A percentile compares a stretch with the other conserved stretches of the same genome.
Evolutionary conservation across 2,113 vertebrate genomes (phyloP).

Genomic region (Meriones unguiculatus): DNA sequence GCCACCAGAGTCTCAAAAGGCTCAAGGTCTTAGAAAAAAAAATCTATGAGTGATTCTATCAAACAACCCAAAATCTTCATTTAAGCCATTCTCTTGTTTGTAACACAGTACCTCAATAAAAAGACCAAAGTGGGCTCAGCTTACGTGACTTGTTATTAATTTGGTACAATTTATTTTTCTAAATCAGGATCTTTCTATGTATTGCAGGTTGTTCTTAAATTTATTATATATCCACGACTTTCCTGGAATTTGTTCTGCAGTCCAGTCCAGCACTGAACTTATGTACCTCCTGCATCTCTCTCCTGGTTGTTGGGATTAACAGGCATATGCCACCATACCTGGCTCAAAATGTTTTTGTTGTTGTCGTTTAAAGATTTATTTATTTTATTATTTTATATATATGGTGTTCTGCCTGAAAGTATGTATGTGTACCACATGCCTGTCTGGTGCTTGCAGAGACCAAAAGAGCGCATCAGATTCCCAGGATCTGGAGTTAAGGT

Average conservation of each 20-base stretch:
- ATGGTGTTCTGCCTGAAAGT: not conserved
- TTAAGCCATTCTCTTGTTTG: not conserved
- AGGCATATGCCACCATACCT: not conserved
- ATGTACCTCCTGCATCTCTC: not conserved
- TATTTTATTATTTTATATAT: not conserved
- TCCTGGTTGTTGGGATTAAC: not conserved
- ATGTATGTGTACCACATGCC: not conserved
- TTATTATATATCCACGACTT: not conserved
- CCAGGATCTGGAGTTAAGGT: too few species aligned
- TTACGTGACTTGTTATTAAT: not conserved
- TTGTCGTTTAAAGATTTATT: not conserved
- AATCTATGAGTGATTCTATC: not conserved
- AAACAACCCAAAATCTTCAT: not conserved
- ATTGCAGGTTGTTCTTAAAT: not conserved
- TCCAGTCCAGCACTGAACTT: not conserved
- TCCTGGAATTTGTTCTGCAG: not conserved
- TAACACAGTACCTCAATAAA: not conserved
- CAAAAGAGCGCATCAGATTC: not conserved
- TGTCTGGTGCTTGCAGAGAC: accelerated
- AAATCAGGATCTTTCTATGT: not conserved
- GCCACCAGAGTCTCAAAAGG: not conserved
- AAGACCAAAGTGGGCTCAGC: not conserved
- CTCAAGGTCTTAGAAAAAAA: not conserved
- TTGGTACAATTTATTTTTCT: not conserved
- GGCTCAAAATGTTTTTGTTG: not conserved